Evolutionary conservation across 2,113 vertebrate species (phyloP), one percentile per base, ranked within the genome.

Genomic region (Scomber colias): DNA sequence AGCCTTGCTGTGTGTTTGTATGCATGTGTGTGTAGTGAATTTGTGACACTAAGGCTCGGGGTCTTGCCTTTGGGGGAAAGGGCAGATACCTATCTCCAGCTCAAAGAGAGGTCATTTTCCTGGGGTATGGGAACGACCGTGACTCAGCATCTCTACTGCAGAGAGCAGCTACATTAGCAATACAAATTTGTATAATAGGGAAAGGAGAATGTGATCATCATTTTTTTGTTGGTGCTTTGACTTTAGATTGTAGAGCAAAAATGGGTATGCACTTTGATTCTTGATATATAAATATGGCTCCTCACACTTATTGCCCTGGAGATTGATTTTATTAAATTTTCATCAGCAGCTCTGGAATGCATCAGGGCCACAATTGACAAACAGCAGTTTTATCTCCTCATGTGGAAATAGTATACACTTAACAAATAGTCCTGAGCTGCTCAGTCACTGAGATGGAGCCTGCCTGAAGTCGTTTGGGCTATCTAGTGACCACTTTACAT

Each of bases 61-160:
- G 71, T 85, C 76, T 76, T 69, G 76, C 45, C 77, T 67, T 15
- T 53, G 82, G 76, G 87, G 67, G 70, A 71, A 62, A 71, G 84
- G 88, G 76, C 71, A 89, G 92, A 90, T 91, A 94, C 93, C 91
- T 92, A 93, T 93, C 90, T 91, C 82, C 76, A 73, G 46, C 73
- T 56, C 73, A 68, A 66, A 79, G 68, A 86, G 82, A 87, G 91
- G 91, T 93, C 92, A 90, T 54, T 75, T 81, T 81, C 61, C 16
- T 49, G 81, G 92, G 90, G 64, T 94, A 70, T 91, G 92, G 91
- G 91, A 94, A 93, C 56, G 30, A 79, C 79, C 59, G 76, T 88
- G 89, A 87, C 78, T 87, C 77, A 88, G 84, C 87, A 69, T 87
- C 78, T 83, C 71, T 79, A 79, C 51, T 45, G 73, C 77, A 77